These are phyloP conservation scores for Ichneumoninae sp. DNA, from an alignment of 2,888 invertebrate genomes.

Conservation along the genomic window DNA sequence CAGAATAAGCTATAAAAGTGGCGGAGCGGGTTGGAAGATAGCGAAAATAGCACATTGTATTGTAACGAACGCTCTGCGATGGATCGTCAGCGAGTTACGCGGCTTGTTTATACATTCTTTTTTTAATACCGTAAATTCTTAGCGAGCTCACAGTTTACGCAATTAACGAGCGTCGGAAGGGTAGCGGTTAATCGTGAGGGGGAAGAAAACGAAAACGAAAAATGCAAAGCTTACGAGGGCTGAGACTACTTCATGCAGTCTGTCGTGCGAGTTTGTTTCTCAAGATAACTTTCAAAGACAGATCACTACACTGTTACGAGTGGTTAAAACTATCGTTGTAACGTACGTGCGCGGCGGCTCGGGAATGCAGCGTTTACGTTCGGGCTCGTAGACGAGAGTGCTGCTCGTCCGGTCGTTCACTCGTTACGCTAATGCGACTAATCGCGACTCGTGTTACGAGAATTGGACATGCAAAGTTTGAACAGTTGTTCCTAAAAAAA, in stretches of 20 bases:
- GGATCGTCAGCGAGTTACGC: not conserved
- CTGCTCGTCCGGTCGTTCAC: conserved; percentile 36
- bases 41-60: not conserved
- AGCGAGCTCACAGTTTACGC: conserved; percentile 14
- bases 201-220: conserved; percentile 1
- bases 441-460: conserved; percentile 38
- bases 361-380: conserved; percentile 37
- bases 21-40: not conserved
- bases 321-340: not conserved
- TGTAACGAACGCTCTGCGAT: not conserved
- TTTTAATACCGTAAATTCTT: not conserved
- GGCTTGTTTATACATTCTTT: too few relatives aligned
- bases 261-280: not conserved
- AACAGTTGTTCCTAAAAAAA: not conserved
- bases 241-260: not conserved
- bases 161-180: conserved; percentile 24
- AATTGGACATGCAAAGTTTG: conserved; percentile 45
- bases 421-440: conserved; percentile 48
- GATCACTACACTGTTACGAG: not conserved
- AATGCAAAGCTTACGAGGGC: not conserved
- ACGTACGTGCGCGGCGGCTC: not conserved
- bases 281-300: not conserved
- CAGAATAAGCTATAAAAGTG: not conserved
- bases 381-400: conserved; percentile 19
- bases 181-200: conserved; percentile 11